Base-by-base conservation (phyloP, 2,113 vertebrate genomes). In the Megaleporinus macrocephalus region DNA sequence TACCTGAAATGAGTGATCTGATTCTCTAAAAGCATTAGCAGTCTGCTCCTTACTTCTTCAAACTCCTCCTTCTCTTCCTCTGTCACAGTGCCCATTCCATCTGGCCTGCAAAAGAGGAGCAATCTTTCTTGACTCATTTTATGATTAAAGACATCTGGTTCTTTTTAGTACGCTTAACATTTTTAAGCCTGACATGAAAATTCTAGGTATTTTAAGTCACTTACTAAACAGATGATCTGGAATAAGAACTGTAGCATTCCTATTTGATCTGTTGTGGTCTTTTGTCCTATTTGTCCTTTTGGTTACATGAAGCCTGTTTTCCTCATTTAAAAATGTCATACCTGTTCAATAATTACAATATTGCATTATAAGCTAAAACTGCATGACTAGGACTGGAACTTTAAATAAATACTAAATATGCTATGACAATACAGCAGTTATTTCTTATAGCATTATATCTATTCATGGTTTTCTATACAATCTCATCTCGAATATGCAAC, bases 1-100 rank as follows among this genome's bases (percentile, higher is more conserved):
- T 90, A 99, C 98, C 98, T 96, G 85, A 99, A 99, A 89, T 99
- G 97, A 71, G 95, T 96, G 92, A 99, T 97, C 88, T 99, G 97
- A 84, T 96, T 96, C 90, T 98, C 97, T 80, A 99, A 92, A 69
- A 99, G 95, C 41, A 90, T 86, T 41, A 96, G 89, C 74, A 99
- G 95, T 63, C 95, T 95, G 62, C 93, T 93, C 89, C 96, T 96
- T 90, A 97, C 94, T 72, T 96, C 94, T 53, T 97, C 95, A 93
- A 99, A 99, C 44, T 92, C 93, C 55, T 98, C 95, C 78, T 95
- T 96, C 84, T 99, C 98, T 90, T 98, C 96, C 87, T 93, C n/a
- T 14, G 96, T 96, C 76, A 99, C 96, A 0, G 98, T 97, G 76
- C 96, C 97, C 88, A 98, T 97, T 89, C 98, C 98, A 89, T 99